Conservation (phyloP, 2,797 vertebrate genomes). For the Galago senegalensis region DNA sequence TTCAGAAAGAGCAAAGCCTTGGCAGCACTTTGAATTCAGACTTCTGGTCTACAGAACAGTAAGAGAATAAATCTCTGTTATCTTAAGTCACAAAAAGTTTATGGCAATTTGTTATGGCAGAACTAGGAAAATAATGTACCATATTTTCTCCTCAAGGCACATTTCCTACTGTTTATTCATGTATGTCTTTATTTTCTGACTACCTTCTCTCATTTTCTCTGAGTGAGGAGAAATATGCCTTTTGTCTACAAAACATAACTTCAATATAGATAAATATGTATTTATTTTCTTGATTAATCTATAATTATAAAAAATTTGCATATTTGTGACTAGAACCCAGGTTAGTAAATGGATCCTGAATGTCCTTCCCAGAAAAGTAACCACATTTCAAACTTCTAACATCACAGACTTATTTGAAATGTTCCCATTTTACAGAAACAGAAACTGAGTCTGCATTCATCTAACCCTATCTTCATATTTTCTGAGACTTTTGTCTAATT, state of each 20-base stretch:
- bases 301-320: neutral
- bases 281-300: neutral
- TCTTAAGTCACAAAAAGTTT: neutral
- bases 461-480: neutral
- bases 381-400: neutral
- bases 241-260: neutral
- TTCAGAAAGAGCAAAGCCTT: too few species aligned
- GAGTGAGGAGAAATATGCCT: neutral
- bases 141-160: neutral
- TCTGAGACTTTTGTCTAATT: neutral
- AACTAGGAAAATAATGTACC: neutral
- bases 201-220: neutral
- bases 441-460: neutral
- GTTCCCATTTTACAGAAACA: neutral
- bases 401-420: neutral
- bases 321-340: neutral
- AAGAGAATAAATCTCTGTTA: neutral
- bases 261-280: neutral
- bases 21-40: neutral
- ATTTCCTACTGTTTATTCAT: neutral
- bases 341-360: neutral
- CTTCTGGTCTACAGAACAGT: neutral
- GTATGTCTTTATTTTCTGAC: neutral
- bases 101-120: neutral
- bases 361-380: neutral